phyloP scores from a whole-genome alignment of 2,797 vertebrate species.

The Characodon lateralis region DNA sequence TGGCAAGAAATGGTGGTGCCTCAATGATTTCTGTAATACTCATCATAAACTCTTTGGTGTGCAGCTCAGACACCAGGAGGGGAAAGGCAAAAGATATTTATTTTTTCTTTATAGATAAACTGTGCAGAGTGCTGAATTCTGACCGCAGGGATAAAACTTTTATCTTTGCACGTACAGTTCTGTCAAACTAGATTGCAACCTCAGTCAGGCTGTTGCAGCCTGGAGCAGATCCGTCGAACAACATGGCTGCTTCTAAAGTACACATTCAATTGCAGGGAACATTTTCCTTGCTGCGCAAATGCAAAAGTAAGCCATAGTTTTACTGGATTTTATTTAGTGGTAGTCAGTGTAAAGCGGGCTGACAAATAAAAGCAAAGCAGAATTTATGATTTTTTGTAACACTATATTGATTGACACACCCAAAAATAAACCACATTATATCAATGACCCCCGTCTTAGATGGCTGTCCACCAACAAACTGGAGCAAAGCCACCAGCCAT shows the following conservation, averaged over 20 bases:
- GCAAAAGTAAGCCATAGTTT: neutral
- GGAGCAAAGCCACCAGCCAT: slow-evolving; percentile 31
- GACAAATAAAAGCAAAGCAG: neutral
- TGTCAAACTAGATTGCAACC: neutral
- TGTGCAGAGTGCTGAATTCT: neutral
- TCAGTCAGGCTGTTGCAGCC: neutral
- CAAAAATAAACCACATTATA: slow-evolving; percentile 13
- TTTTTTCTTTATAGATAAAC: neutral
- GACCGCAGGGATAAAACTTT: neutral
- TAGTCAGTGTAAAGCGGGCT: neutral
- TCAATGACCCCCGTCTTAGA: slow-evolving; percentile 9
- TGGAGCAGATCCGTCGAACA: neutral
- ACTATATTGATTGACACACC: slow-evolving; percentile 7
- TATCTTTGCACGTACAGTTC: neutral
- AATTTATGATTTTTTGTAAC: neutral
- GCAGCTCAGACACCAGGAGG: neutral
- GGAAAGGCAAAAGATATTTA: neutral
- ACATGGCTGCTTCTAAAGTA: too few relatives aligned
- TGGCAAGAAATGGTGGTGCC: neutral
- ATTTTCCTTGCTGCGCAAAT: neutral
- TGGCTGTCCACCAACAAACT: slow-evolving; percentile 22
- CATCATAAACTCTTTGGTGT: slow-evolving; percentile 4
- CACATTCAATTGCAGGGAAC: neutral
- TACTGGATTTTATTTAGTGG: neutral
- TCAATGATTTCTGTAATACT: slow-evolving; percentile 5